Base-by-base conservation (phyloP, 2,888 invertebrate genomes). In the Cheilosia vernalis region DNA sequence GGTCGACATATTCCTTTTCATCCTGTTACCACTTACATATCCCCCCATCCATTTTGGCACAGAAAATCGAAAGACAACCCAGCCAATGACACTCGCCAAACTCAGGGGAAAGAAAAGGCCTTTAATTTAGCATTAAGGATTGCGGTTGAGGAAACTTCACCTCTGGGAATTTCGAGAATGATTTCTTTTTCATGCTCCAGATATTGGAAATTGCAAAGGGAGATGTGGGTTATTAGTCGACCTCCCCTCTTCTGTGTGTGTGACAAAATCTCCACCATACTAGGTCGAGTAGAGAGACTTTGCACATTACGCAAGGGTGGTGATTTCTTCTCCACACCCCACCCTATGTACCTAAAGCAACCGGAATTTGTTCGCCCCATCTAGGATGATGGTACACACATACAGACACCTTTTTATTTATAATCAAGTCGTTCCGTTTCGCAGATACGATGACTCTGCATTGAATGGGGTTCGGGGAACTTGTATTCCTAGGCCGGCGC, bases 81-180 rank as follows among this genome's bases (percentile, higher is more conserved):
- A 17, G 10, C 5, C 10, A 27, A 7, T 7, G 5, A 9, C 19
- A 19, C 21, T 15, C 19, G 24, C 13, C 37, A 2, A 24, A 2
- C 13, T 27, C 51, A 5, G 24, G 15, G 61, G 42, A 19, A 61
- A 21, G 55, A 56, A 63, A 78, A 63, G 63, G 61, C 55, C 69
- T 56, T 78, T 78, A 78, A 78, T 78, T 78, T 78, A 49, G 47
- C 78, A 60, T 70, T 76, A 76, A 76, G 51, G 69, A 82, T 66
- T 70, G 74, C 58, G 47, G 79, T 70, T 69, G 64, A 80, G 69
- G 70, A 70, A 79, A 66, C 49, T 49, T 70, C 47, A 84, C 84
- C 79, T 69, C 66, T 80, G 84, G 64, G 70, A 80, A 69, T 79
- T 74, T 63, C 47, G 55, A 60, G 33, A 44, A 49, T 33, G 73